Percentiles rank a stretch among this genome's conserved stretches.
Evolutionary conservation across 2,113 vertebrate genomes (phyloP).

Genomic region (Paradoxurus hermaphroditus): DNA sequence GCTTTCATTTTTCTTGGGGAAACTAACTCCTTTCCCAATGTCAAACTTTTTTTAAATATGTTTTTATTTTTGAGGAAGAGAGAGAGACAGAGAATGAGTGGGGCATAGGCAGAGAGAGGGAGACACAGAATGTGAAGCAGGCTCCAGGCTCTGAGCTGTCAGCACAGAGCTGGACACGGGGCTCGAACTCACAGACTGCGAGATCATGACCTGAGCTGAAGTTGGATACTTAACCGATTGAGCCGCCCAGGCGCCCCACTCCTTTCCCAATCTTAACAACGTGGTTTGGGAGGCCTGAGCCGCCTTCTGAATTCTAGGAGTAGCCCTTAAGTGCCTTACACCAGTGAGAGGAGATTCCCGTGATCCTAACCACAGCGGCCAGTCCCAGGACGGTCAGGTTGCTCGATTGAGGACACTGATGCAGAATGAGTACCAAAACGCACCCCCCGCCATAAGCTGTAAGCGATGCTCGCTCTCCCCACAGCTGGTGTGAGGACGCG

Average conservation of each 20-base stretch:
- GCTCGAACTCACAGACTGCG: too few species aligned
- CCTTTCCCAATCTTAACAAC: too few species aligned
- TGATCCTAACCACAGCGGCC: neutral
- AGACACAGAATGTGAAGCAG: too few species aligned
- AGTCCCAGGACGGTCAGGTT: neutral
- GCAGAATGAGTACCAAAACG: neutral
- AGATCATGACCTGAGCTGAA: too few species aligned
- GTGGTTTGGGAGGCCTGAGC: neutral
- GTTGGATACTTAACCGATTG: too few species aligned
- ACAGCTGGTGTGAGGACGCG: accelerated
- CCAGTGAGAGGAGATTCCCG: neutral
- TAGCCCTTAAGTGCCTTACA: neutral
- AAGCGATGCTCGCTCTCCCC: neutral
- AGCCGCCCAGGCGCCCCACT: too few species aligned
- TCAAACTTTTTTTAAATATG: too few species aligned
- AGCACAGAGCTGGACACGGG: too few species aligned
- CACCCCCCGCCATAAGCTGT: accelerated
- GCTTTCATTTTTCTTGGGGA: neutral
- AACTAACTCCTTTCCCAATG: neutral
- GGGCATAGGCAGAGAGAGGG: too few species aligned
- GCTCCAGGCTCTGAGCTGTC: too few species aligned
- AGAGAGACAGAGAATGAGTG: too few species aligned
- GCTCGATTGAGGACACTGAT: neutral
- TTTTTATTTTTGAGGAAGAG: too few species aligned
- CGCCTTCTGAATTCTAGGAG: neutral